Evolutionary conservation across 1,140 invertebrate genomes (phyloP).

Genomic region (Drosophila nigrodunni): DNA sequence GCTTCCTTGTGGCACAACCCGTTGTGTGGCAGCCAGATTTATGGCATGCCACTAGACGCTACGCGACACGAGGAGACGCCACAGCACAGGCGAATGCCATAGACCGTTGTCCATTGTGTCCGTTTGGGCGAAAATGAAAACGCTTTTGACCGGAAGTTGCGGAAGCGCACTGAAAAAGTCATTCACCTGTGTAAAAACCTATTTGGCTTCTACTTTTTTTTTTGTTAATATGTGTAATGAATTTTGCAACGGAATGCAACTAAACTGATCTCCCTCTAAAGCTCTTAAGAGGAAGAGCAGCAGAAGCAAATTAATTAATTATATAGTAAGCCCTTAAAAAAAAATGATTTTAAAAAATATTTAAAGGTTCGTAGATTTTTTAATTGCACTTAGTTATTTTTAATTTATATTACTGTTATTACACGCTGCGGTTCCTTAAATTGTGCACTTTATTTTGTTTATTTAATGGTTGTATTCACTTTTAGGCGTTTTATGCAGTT

Average conservation of each 20-base stretch:
- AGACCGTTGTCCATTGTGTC: conserved; percentile 45
- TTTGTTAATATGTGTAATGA: conserved; percentile 53
- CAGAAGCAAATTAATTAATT: too few relatives aligned
- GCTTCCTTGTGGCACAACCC: conserved; percentile 49
- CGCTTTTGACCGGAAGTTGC: conserved; percentile 80
- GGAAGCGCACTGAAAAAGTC: conserved; percentile 81
- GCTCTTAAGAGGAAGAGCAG: neutral
- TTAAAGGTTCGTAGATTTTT: too few relatives aligned
- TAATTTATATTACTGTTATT: neutral
- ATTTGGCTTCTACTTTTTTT: conserved; percentile 45
- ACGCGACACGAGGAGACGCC: conserved; percentile 3
- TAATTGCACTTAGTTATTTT: too few relatives aligned
- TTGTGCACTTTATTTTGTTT: conserved; percentile 1
- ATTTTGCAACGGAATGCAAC: neutral
- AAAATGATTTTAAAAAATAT: too few relatives aligned
- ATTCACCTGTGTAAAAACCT: conserved; percentile 80
- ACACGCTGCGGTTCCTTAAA: neutral
- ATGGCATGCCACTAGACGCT: conserved; percentile 65
- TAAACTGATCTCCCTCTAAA: neutral
- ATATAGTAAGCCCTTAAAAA: too few relatives aligned
- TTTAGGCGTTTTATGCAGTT: conserved; percentile 20
- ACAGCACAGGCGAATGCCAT: conserved; percentile 5
- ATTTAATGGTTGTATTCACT: conserved; percentile 5
- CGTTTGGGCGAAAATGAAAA: conserved; percentile 72
- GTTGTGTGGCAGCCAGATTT: conserved; percentile 51